Base-by-base conservation (phyloP, 2,888 invertebrate species). In the Caenorhabditis imperialis region DNA sequence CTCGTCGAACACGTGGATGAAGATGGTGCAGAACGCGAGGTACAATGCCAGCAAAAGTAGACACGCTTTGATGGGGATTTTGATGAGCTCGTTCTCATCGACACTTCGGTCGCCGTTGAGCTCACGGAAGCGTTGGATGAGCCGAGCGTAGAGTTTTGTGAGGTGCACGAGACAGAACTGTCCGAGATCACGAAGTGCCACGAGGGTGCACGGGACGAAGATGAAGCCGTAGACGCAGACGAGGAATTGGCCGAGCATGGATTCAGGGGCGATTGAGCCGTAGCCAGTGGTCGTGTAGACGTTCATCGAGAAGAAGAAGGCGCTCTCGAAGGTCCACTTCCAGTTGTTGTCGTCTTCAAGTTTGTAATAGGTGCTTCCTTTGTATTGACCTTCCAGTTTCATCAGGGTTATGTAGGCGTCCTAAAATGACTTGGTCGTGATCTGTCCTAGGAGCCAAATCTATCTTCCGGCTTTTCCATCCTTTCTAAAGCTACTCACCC, bases 231-330 rank as follows among this genome's bases (percentile, higher is more conserved):
- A 82, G 7, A 77, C 5, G 42, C 81, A 77, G 6, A 77, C 75
- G 40, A 76, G 45, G 8, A 69, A 27, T 45, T 79, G 76, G 0
- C 79, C 81, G 6, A 55, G 30, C 33, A 60, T 44, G 1, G 82
- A 79, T 27, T 71, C 60, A 16, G 80, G 75, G 0, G 81, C 67
- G 10, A 82, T 82, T 8, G 79, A 65, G 14, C 79, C 54, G 12
- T 57, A 61, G 18, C 61, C 60, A 1, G 70, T 61, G 7, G 81
- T 80, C 3, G 81, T 82, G 53, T 78, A 81, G 1, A 82, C 75
- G 58, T 79, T 82, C 72, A 78, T 75, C n/a, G 73, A 73, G 51
- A 78, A 82, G 71, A 81, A 82, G 48, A 81, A 70, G 3, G 82
- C 75, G 16, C 75, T 73, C 5, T 58, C 51, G 27, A 81, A 82